Percentiles rank a stretch among this genome's conserved stretches.
Evolutionary conservation across 2,888 invertebrate genomes (phyloP).

Genomic region (Drosophila paramelanica): DNA sequence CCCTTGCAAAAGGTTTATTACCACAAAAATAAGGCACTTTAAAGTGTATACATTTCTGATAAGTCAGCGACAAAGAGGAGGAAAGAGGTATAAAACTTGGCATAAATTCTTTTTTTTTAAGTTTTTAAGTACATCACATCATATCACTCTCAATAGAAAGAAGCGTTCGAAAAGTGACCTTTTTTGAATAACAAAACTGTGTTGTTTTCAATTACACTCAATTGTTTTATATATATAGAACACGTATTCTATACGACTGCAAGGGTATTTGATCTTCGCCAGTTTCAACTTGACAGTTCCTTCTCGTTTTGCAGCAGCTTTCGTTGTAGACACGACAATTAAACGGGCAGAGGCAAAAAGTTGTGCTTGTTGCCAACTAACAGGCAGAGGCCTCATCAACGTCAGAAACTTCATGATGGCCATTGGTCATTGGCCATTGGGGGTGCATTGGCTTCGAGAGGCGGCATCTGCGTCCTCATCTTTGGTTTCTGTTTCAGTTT

Average conservation of each 20-base stretch:
- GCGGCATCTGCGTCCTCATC: conserved; percentile 22
- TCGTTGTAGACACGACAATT: conserved; percentile 50
- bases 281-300: not conserved
- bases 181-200: too few relatives aligned
- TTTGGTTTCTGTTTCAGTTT: conserved; percentile 24
- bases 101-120: too few relatives aligned
- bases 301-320: conserved; percentile 27
- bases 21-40: too few relatives aligned
- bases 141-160: too few relatives aligned
- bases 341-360: conserved; percentile 29
- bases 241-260: not conserved
- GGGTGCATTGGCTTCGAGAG: conserved; percentile 41
- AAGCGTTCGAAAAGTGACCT: too few relatives aligned
- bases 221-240: not conserved
- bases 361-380: conserved; percentile 16
- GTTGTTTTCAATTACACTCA: too few relatives aligned
- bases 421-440: conserved; percentile 33
- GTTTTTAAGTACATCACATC: too few relatives aligned
- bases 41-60: too few relatives aligned
- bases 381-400: conserved; percentile 46
- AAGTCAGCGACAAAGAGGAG: too few relatives aligned
- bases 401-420: conserved; percentile 50
- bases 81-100: too few relatives aligned
- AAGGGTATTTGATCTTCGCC: not conserved
- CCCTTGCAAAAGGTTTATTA: too few relatives aligned